Conservation (phyloP, 2,797 vertebrate species). For the Falco columbarius region DNA sequence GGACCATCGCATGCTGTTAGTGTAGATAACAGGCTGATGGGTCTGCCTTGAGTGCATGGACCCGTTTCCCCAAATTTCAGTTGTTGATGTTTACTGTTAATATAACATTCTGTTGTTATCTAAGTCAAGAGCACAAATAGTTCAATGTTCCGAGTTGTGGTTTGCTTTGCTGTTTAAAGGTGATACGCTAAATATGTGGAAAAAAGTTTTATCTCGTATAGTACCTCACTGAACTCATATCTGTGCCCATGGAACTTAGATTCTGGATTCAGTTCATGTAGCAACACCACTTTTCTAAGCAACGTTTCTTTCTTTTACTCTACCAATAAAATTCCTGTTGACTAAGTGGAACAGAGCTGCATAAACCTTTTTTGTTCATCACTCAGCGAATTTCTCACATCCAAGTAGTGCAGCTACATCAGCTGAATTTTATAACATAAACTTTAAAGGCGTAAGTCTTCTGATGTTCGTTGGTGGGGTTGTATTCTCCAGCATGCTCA, state of each 20-base stretch:
- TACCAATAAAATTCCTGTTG: not conserved
- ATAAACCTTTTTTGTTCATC: not conserved
- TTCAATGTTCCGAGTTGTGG: not conserved
- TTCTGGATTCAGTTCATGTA: not conserved
- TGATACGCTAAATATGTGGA: accelerated
- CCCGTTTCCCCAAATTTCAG: not conserved
- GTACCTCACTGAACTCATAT: not conserved
- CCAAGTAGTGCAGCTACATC: not conserved
- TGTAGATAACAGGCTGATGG: not conserved
- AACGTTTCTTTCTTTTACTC: not conserved
- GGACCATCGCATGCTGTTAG: not conserved
- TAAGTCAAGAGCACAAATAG: not conserved
- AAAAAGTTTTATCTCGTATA: not conserved
- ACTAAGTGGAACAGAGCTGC: not conserved
- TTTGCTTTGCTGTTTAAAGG: not conserved
- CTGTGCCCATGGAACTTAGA: not conserved
- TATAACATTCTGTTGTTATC: not conserved
- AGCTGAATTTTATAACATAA: not conserved
- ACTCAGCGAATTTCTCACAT: not conserved
- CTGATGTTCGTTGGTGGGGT: not conserved
- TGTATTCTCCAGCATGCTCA: not conserved
- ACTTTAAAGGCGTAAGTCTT: not conserved
- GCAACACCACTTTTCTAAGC: not conserved
- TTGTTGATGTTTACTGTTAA: not conserved
- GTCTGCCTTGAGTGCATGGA: not conserved